Percentiles rank a stretch among this genome's conserved stretches.
These are phyloP conservation scores for Archocentrus centrarchus DNA, from an alignment of 2,113 vertebrate species.

Conservation along the genomic window DNA sequence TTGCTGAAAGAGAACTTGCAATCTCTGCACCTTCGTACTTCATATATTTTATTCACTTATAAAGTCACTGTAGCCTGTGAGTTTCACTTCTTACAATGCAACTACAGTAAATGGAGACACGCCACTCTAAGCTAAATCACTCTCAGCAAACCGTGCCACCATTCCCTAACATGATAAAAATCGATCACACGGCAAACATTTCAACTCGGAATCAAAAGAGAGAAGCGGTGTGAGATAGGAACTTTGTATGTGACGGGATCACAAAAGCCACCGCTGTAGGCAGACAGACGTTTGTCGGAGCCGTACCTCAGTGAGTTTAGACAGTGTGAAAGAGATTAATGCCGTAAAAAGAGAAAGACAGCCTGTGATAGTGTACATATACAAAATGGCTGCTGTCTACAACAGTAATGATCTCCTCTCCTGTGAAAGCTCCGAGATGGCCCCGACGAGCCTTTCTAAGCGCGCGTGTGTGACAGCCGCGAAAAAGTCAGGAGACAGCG, in stretches of 20 bases:
- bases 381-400: conserved; percentile 76
- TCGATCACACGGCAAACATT: conserved; percentile 69
- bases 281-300: conserved; percentile 56
- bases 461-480: conserved; percentile 89
- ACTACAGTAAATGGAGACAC: conserved; percentile 30
- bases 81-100: conserved; percentile 31
- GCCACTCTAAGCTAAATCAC: conserved; percentile 21
- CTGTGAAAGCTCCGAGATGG: conserved; percentile 66
- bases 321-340: conserved; percentile 52
- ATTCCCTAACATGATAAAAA: conserved; percentile 55
- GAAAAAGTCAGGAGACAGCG: conserved; percentile 92
- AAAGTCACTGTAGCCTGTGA: conserved; percentile 30
- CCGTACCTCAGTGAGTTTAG: conserved; percentile 62
- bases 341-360: conserved; percentile 40
- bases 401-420: conserved; percentile 73
- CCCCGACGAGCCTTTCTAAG: conserved; percentile 60
- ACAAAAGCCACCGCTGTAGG: conserved; percentile 66
- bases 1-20: conserved; percentile 54
- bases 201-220: conserved; percentile 48
- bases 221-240: conserved; percentile 34
- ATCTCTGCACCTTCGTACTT: conserved; percentile 2
- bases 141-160: conserved; percentile 58
- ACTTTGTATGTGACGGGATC: conserved; percentile 54
- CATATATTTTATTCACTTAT: conserved; percentile 27
- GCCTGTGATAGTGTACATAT: conserved; percentile 71